Percentiles rank a stretch among this genome's conserved stretches.
phyloP scores from a whole-genome alignment of 1,140 invertebrate genomes.

The Philotrypesis tridentata region DNA sequence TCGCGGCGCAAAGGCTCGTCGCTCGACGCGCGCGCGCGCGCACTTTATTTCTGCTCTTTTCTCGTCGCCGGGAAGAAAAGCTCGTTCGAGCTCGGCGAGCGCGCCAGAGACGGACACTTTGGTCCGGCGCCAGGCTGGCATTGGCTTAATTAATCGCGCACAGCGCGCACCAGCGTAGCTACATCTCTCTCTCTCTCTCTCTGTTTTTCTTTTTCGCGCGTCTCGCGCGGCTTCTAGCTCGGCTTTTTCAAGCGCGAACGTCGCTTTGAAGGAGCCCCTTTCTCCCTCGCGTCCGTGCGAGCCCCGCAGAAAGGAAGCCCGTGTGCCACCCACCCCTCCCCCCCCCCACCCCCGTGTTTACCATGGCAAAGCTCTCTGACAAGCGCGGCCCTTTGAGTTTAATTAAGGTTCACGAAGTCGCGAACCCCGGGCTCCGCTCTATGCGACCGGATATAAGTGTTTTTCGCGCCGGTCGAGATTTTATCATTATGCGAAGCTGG shows the following conservation, averaged over 20 bases:
- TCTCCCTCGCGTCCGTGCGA: no score
- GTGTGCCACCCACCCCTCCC: no score
- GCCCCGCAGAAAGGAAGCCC: no score
- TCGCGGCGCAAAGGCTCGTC: background rate
- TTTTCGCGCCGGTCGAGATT: background rate
- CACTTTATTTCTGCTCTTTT: background rate
- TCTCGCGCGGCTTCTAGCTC: background rate
- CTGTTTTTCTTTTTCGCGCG: background rate
- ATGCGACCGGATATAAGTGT: background rate
- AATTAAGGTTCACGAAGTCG: background rate
- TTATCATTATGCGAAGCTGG: background rate
- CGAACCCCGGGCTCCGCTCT: background rate
- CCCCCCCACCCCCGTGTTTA: background rate
- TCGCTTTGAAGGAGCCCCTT: background rate
- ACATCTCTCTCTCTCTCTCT: background rate
- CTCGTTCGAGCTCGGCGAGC: background rate
- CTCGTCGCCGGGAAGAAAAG: background rate
- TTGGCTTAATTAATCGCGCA: constrained; percentile 10
- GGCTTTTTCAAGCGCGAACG: background rate
- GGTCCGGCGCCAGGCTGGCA: background rate
- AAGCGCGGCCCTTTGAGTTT: background rate
- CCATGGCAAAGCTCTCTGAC: background rate
- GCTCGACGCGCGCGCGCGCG: background rate
- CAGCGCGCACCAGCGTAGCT: background rate
- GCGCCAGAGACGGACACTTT: background rate